Evolutionary conservation across 2,113 vertebrate species (phyloP).

Genomic region (Dipodomys merriami): DNA sequence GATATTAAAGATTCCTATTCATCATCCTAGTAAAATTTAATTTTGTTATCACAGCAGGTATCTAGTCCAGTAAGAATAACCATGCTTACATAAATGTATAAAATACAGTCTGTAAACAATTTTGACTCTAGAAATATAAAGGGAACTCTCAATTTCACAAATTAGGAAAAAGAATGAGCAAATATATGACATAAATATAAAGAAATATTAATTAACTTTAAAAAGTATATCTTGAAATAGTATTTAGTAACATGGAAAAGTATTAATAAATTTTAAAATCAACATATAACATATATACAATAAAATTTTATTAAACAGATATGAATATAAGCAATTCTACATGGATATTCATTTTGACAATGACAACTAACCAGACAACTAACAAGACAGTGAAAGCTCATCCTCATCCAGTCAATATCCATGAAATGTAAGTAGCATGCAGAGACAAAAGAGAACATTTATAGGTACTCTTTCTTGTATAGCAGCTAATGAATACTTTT

Average conservation of each 20-base stretch:
- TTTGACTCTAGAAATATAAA: slow-evolving; percentile 19
- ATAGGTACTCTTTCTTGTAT: neutral
- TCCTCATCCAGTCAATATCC: neutral
- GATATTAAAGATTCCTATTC: slow-evolving; percentile 66
- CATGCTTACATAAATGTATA: slow-evolving; percentile 25
- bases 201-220: neutral
- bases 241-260: slow-evolving; percentile 21
- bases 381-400: slow-evolving; percentile 28
- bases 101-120: slow-evolving; percentile 51
- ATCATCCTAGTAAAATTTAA: slow-evolving; percentile 44
- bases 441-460: neutral
- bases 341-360: slow-evolving; percentile 15
- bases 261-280: slow-evolving; percentile 4
- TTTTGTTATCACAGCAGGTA: slow-evolving; percentile 71
- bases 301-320: slow-evolving; percentile 58
- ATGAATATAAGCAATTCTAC: neutral
- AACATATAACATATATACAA: slow-evolving; percentile 5
- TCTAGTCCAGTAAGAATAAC: slow-evolving; percentile 62
- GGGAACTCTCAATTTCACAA: too few species aligned
- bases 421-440: neutral
- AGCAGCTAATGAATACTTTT: neutral
- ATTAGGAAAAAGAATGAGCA: neutral
- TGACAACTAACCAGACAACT: neutral
- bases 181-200: slow-evolving; percentile 33
- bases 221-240: neutral